phyloP scores from a whole-genome alignment of 2,888 invertebrate species.

The Alloscopus bannaensis region DNA sequence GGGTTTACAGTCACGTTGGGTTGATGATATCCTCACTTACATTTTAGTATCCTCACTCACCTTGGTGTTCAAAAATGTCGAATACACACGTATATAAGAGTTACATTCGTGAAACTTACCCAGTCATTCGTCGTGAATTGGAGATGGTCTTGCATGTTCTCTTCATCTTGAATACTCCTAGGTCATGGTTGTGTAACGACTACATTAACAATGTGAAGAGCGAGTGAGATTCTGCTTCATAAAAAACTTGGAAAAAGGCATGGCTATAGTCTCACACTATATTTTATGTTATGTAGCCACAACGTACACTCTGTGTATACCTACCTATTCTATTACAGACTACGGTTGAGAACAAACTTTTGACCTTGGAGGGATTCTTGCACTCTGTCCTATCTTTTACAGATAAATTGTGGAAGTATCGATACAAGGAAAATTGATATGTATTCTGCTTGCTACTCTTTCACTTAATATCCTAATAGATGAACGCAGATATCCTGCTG shows the following conservation, averaged over 20 bases:
- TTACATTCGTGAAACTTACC: not conserved
- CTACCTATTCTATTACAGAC: not conserved
- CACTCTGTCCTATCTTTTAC: too few species aligned
- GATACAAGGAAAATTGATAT: too few species aligned
- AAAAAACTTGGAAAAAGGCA: not conserved
- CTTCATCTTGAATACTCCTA: conserved; percentile 13
- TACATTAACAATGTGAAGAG: not conserved
- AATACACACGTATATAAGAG: not conserved
- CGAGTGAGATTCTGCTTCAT: not conserved
- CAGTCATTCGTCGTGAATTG: not conserved
- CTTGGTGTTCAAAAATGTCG: not conserved
- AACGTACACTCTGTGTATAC: not conserved
- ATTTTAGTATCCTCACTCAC: too few species aligned
- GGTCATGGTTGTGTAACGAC: conserved; percentile 28
- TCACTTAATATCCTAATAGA: not conserved
- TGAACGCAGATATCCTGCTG: not conserved
- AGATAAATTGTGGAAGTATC: too few species aligned
- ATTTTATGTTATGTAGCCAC: not conserved
- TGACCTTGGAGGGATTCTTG: conserved; percentile 29
- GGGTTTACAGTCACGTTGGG: too few species aligned
- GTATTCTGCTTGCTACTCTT: not conserved
- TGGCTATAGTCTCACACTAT: not conserved
- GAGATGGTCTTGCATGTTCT: not conserved
- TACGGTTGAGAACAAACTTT: not conserved
- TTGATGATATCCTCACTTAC: too few species aligned